phyloP scores from a whole-genome alignment of 2,888 invertebrate species.

The Liopterus haemorrhoidalis region DNA sequence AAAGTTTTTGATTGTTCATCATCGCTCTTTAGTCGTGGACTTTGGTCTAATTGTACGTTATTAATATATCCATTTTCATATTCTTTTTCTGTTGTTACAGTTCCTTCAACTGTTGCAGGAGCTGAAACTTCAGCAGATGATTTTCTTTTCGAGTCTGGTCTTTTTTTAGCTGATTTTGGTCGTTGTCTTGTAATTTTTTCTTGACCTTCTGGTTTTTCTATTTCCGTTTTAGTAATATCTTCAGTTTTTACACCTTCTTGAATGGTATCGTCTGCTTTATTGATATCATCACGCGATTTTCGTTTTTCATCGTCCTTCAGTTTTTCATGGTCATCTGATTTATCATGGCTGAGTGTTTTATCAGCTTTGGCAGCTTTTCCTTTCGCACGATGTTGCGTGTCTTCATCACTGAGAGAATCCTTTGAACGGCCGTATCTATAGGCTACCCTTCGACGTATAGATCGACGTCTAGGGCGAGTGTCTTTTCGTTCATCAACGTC shows the following conservation, averaged over 20 bases:
- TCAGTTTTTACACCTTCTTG: slow-evolving; percentile 9
- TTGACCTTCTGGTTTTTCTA: slow-evolving; percentile 3
- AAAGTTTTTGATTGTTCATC: slow-evolving; percentile 19
- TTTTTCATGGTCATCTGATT: slow-evolving; percentile 8
- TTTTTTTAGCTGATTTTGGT: slow-evolving; percentile 8
- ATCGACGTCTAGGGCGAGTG: slow-evolving; percentile 2
- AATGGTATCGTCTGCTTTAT: slow-evolving; percentile 15
- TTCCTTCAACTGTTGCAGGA: slow-evolving; percentile 2
- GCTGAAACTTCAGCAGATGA: no score
- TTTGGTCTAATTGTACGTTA: no score
- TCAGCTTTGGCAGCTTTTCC: slow-evolving; percentile 18
- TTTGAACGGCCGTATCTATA: not conserved
- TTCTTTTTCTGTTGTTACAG: slow-evolving; percentile 4
- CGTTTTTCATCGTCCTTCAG: slow-evolving; percentile 2
- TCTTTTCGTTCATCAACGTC: slow-evolving; percentile 4
- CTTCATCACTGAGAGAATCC: slow-evolving; percentile 43
- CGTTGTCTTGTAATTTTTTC: not conserved
- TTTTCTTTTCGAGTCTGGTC: slow-evolving; percentile 7
- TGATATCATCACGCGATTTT: slow-evolving; percentile 5
- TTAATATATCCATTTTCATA: slow-evolving; percentile 6
- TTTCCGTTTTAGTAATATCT: slow-evolving; percentile 19
- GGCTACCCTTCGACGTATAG: slow-evolving; percentile 5
- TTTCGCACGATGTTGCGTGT: slow-evolving; percentile 38
- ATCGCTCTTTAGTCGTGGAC: no score
- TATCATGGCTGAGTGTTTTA: slow-evolving; percentile 14